A percentile compares a stretch with the other conserved stretches of the same genome.
phyloP scores from a whole-genome alignment of 2,113 vertebrate species.

The Mus spicilegus region DNA sequence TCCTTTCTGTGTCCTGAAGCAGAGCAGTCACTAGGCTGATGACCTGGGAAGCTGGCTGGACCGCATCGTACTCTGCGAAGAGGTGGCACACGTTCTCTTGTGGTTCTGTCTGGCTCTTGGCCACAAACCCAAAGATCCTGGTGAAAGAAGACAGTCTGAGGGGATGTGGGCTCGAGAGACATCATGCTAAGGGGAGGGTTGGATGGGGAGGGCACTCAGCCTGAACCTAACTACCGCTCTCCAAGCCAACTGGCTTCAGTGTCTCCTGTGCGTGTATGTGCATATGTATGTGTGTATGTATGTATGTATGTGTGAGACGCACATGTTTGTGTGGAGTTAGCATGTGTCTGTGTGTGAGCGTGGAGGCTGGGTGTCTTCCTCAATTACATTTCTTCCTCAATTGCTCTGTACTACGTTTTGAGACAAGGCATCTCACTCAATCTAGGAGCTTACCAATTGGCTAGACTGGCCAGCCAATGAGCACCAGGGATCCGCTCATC shows the following conservation, averaged over 20 bases:
- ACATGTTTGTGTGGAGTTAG: not conserved
- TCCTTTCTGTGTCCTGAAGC: constrained; percentile 78
- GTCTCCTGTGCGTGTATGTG: not conserved
- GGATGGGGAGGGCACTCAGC: not conserved
- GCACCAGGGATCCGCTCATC: not conserved
- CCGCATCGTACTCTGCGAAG: constrained; percentile 91
- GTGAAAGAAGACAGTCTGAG: constrained; percentile 51
- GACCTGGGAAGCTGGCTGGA: constrained; percentile 85
- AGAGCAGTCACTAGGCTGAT: constrained; percentile 86
- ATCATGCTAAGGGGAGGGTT: not conserved
- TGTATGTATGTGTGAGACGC: not conserved
- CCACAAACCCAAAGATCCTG: constrained; percentile 95
- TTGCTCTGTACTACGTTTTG: not conserved
- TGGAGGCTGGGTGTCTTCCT: too few species aligned
- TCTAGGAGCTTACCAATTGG: not conserved
- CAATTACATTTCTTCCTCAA: too few species aligned
- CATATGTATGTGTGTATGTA: not conserved
- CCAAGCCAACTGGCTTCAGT: too few species aligned
- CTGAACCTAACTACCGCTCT: too few species aligned
- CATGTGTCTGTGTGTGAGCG: not conserved
- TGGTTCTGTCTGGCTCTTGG: constrained; percentile 89
- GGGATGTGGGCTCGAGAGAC: not conserved
- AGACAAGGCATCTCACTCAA: not conserved
- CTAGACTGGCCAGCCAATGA: not conserved
- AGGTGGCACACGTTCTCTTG: constrained; percentile 93